These are phyloP conservation scores for Endomychus coccineus DNA, from an alignment of 2,888 invertebrate genomes.

Conservation along the genomic window DNA sequence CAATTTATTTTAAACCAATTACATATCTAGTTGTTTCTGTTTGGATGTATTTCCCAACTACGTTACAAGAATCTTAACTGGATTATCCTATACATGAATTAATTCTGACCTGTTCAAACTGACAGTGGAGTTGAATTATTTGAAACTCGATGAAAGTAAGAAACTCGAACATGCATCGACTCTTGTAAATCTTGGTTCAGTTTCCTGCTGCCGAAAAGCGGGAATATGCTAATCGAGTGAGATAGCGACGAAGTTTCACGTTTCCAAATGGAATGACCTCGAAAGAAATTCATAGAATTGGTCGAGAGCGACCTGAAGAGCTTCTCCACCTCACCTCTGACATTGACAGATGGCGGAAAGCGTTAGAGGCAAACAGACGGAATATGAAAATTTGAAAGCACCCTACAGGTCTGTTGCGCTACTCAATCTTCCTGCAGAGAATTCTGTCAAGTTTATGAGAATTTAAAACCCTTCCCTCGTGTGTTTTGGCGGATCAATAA, in stretches of 20 bases:
- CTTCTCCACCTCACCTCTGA: background rate
- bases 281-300: background rate
- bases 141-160: too few species aligned
- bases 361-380: background rate
- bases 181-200: too few species aligned
- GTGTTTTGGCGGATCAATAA: slow-evolving; percentile 5
- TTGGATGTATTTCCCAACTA: too few species aligned
- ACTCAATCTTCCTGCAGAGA: slow-evolving; percentile 15
- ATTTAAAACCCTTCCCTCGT: slow-evolving; percentile 21
- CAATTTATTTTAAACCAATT: too few species aligned
- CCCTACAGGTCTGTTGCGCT: slow-evolving; percentile 2
- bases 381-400: slow-evolving; percentile 2
- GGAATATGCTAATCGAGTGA: slow-evolving; percentile 1
- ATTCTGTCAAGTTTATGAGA: slow-evolving; percentile 24
- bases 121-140: too few species aligned
- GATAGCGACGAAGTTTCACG: too few species aligned
- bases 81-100: too few species aligned
- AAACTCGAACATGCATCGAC: too few species aligned
- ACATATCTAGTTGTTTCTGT: too few species aligned
- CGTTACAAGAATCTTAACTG: too few species aligned
- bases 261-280: background rate
- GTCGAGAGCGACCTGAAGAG: too few species aligned
- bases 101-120: too few species aligned
- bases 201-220: background rate
- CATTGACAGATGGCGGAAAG: slow-evolving; percentile 3